phyloP scores from a whole-genome alignment of 2,113 vertebrate genomes.

The Sula dactylatra region DNA sequence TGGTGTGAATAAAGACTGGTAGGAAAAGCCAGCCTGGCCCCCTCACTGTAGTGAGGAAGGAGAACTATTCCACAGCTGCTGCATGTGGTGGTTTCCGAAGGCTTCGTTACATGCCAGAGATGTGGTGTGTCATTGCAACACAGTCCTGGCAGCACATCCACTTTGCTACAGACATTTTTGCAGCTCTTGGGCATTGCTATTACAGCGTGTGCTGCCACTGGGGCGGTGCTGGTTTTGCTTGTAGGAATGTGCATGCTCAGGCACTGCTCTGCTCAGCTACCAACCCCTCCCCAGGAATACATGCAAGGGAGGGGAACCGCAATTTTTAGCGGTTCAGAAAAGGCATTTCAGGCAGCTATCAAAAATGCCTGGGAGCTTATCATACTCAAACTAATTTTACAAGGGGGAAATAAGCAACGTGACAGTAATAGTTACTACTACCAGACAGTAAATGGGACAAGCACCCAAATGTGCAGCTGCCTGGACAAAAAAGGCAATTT shows the following conservation, averaged over 20 bases:
- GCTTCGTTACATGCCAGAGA: not conserved
- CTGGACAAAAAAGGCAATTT: not conserved
- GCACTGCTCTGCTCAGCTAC: not conserved
- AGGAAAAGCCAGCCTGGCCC: not conserved
- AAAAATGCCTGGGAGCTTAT: not conserved
- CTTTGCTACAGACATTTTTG: not conserved
- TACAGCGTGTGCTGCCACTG: accelerated
- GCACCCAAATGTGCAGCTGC: not conserved
- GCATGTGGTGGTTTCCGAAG: not conserved
- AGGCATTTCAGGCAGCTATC: not conserved
- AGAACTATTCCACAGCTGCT: not conserved
- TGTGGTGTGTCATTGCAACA: accelerated
- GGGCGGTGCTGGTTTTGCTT: not conserved
- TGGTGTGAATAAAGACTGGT: not conserved
- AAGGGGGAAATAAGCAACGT: not conserved
- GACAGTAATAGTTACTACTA: not conserved
- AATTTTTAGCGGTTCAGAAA: not conserved
- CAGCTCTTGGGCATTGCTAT: not conserved
- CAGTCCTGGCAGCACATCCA: not conserved
- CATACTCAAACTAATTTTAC: not conserved
- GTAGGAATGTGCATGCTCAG: not conserved
- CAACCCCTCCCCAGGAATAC: not conserved
- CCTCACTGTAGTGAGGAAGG: not conserved
- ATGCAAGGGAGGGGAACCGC: not conserved
- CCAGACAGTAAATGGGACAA: not conserved